Conservation (phyloP, 2,888 invertebrate species). For the Microplitis deprimator region DNA sequence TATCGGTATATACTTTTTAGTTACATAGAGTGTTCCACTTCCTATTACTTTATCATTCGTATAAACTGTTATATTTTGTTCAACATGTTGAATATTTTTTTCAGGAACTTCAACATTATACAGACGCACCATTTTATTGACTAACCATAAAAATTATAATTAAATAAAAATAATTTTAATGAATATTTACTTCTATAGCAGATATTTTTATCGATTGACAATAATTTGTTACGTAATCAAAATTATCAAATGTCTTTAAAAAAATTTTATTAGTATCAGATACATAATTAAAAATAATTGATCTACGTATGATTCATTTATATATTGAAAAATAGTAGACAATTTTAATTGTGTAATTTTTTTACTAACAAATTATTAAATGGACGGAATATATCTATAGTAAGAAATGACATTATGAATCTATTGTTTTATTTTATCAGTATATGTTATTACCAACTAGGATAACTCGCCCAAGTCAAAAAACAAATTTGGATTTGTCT, state of each 20-base stretch:
- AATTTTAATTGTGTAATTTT: not conserved
- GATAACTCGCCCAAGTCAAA: too few species aligned
- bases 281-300: not conserved
- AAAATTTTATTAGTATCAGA: too few species aligned
- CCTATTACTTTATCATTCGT: not conserved
- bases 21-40: not conserved
- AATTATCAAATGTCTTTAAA: too few species aligned
- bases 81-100: not conserved
- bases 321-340: not conserved
- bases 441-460: too few species aligned
- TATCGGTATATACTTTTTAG: not conserved
- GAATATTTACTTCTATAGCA: too few species aligned
- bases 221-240: not conserved
- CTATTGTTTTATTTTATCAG: not conserved
- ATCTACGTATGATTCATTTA: not conserved
- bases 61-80: not conserved
- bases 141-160: too few species aligned
- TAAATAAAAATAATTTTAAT: too few species aligned
- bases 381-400: too few species aligned
- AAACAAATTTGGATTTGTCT: too few species aligned
- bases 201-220: not conserved
- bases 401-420: not conserved
- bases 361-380: too few species aligned
- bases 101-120: not conserved
- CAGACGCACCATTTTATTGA: not conserved